A percentile compares a stretch with the other conserved stretches of the same genome.
Conservation (phyloP, 2,113 vertebrate species). For the Psophia crepitans region DNA sequence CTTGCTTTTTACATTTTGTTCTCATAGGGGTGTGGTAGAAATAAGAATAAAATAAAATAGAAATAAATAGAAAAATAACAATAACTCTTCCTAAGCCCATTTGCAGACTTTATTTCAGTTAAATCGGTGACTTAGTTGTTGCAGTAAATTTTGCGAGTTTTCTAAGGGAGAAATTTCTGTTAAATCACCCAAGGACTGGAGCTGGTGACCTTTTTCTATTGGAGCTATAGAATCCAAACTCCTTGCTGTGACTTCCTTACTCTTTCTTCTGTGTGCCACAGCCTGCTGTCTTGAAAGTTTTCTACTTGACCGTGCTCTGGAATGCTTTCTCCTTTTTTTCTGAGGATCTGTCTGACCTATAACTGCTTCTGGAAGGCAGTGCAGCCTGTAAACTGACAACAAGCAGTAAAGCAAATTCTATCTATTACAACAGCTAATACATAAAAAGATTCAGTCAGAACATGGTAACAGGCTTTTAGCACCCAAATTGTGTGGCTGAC, state of each 20-base stretch:
- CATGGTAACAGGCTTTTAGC: not conserved
- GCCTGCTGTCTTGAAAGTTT: not conserved
- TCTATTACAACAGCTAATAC: not conserved
- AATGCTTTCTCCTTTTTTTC: not conserved
- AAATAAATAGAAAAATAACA: not conserved
- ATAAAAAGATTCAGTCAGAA: not conserved
- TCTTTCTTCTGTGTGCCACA: not conserved
- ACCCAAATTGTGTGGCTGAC: not conserved
- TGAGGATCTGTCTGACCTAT: not conserved
- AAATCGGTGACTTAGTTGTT: not conserved
- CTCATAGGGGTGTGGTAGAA: not conserved
- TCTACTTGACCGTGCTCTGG: not conserved
- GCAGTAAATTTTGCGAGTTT: not conserved
- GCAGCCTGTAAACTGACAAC: not conserved
- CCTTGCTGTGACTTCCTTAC: not conserved
- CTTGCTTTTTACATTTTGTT: not conserved
- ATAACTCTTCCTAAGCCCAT: not conserved
- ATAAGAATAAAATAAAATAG: not conserved
- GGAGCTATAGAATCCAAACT: not conserved
- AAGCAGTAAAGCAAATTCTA: not conserved
- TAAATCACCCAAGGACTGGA: not conserved
- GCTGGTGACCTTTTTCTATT: not conserved
- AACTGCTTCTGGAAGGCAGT: not conserved
- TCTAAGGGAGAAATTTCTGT: not conserved
- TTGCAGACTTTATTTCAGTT: not conserved